Evolutionary conservation across 2,797 vertebrate genomes (phyloP), one percentile per base, ranked within the genome.

Genomic region (Cryptoblepharus egeriae): DNA sequence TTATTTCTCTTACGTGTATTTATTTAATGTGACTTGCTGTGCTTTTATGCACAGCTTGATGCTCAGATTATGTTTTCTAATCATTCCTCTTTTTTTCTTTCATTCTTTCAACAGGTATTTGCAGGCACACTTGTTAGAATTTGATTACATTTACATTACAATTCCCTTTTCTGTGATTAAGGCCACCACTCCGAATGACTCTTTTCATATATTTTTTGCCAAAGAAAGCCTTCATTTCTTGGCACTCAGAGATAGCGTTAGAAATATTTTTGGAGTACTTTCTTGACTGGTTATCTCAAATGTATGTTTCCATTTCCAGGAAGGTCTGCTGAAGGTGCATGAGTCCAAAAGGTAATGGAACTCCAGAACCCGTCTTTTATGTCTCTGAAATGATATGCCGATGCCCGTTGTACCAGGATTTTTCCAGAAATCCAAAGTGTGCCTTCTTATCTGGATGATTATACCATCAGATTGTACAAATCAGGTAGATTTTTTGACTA

Each of bases 121-220:
- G 65, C 63, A 85, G 63, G 55, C 83, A 78, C 5, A 37, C 10
- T 75, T 60, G 18, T 80, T 79, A 37, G 78, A 85, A 80, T 69
- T 81, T 70, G 28, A 85, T 73, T 77, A 74, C 22, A 88, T 91
- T 91, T 91, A 30, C 83, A 86, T 89, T 88, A 85, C 79, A 91
- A 35, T 86, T 32, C n/a, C 72, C 7, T 2, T 5, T 73, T 84
- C 49, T 84, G 6, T 71, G 39, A 84, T 83, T 0, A 16, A 73
- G 75, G 68, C 45, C 15, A 37, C 58, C 7, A 22, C 39, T 52
- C 22, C 64, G 15, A 12, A 4, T 1, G 39, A 39, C 35, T 67
- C n/a, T 65, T 73, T 61, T 26, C 35, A 58, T 3, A 75, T 5
- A 15, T 73, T 65, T 5, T 75, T 6, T 57, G 45, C 49, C 61